A percentile compares a stretch with the other conserved stretches of the same genome.
Conservation (phyloP, 2,888 invertebrate genomes). For the Thymelicus lineola region DNA sequence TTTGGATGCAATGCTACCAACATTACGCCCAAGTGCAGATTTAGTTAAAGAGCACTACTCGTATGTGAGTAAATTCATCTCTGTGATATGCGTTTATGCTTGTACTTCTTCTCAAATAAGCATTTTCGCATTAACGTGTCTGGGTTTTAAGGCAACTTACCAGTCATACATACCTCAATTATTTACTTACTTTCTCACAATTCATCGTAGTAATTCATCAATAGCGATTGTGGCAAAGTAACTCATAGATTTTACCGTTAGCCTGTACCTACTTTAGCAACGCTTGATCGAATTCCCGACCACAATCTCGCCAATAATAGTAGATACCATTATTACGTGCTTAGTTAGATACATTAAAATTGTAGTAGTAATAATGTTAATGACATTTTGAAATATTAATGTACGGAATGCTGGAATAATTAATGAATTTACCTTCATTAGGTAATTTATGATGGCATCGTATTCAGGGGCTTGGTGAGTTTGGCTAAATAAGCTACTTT, state of each 20-base stretch:
- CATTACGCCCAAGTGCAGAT: too few relatives aligned
- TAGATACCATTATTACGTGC: slow-evolving; percentile 17
- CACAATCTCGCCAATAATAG: slow-evolving; percentile 25
- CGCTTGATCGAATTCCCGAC: slow-evolving; percentile 32
- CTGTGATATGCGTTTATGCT: too few relatives aligned
- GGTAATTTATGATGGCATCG: neutral
- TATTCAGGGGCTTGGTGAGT: too few relatives aligned
- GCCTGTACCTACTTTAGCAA: neutral
- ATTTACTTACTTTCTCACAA: neutral
- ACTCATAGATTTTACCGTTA: slow-evolving; percentile 27
- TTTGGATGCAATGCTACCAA: too few relatives aligned
- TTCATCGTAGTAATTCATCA: slow-evolving; percentile 6
- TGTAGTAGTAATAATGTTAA: neutral
- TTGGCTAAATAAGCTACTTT: too few relatives aligned
- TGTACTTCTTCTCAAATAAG: neutral
- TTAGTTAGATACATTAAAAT: slow-evolving; percentile 26
- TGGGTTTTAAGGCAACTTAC: too few relatives aligned
- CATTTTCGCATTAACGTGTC: neutral
- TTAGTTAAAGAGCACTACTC: too few relatives aligned
- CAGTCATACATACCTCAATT: neutral
- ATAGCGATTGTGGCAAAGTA: slow-evolving; percentile 6
- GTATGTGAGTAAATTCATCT: too few relatives aligned
- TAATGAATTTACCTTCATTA: neutral
- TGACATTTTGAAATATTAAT: neutral
- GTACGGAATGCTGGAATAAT: neutral